phyloP scores from a whole-genome alignment of 1,140 invertebrate genomes.

The Solenopsis invicta region DNA sequence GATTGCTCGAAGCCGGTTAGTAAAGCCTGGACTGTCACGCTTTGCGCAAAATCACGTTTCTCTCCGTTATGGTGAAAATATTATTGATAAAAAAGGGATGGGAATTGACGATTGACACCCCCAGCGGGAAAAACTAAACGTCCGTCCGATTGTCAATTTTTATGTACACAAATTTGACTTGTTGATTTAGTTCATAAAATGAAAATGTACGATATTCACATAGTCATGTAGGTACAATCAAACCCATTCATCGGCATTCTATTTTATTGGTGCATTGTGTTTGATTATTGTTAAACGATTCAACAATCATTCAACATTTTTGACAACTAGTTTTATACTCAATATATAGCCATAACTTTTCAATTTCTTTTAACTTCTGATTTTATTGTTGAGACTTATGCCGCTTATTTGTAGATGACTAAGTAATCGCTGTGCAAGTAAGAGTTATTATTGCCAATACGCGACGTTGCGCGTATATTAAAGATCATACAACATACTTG shows the following conservation, averaged over 20 bases:
- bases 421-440: neutral
- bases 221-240: conserved; percentile 30
- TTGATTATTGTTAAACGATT: conserved; percentile 37
- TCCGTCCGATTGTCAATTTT: conserved; percentile 54
- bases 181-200: conserved; percentile 67
- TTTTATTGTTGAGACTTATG: neutral
- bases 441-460: neutral
- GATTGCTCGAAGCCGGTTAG: conserved; percentile 67
- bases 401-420: neutral
- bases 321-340: neutral
- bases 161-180: conserved; percentile 67
- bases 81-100: conserved; percentile 62
- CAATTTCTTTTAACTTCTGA: neutral
- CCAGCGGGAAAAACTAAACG: conserved; percentile 22
- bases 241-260: neutral
- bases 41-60: conserved; percentile 46
- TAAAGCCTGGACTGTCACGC: conserved; percentile 10
- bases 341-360: neutral
- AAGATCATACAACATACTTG: neutral
- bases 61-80: conserved; percentile 60
- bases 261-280: conserved; percentile 18
- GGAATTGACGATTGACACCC: conserved; percentile 47
- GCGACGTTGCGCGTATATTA: neutral
- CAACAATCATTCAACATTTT: conserved; percentile 34
- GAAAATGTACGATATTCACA: conserved; percentile 68